Evolutionary conservation across 2,888 invertebrate species (phyloP).

Genomic region (Argyresthia albistria): DNA sequence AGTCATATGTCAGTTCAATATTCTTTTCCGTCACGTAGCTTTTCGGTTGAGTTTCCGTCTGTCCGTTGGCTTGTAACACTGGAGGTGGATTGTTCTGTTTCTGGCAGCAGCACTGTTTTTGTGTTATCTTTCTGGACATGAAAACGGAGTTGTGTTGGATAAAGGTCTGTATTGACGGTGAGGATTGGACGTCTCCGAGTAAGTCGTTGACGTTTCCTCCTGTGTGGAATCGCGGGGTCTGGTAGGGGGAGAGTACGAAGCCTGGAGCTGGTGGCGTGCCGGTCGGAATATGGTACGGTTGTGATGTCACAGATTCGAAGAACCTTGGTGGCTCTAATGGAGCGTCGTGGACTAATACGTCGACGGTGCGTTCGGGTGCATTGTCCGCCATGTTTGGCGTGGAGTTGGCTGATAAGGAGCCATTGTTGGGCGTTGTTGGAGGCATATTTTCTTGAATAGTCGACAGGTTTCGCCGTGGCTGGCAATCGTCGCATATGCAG

Average conservation of each 20-base stretch:
- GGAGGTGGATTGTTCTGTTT: slow-evolving; percentile 12
- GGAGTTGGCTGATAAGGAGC: slow-evolving; percentile 5
- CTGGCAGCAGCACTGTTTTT: slow-evolving; percentile 55
- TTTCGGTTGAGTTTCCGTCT: not conserved
- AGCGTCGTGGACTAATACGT: slow-evolving; percentile 60
- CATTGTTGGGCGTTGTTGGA: not conserved
- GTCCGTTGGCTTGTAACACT: not conserved
- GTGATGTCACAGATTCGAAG: slow-evolving; percentile 56
- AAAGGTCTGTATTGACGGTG: slow-evolving; percentile 49
- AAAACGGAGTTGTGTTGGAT: slow-evolving; percentile 65
- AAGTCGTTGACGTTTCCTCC: slow-evolving; percentile 79
- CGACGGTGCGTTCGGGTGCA: slow-evolving; percentile 47
- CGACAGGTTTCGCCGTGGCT: slow-evolving; percentile 15
- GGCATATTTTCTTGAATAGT: not conserved
- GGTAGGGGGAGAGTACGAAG: slow-evolving; percentile 52
- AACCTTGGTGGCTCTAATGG: slow-evolving; percentile 49
- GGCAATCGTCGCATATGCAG: slow-evolving; percentile 60
- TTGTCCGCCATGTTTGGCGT: slow-evolving; percentile 36
- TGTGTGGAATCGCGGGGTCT: slow-evolving; percentile 57
- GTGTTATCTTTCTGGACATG: slow-evolving; percentile 56
- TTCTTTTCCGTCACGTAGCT: slow-evolving; percentile 65
- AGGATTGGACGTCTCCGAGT: slow-evolving; percentile 76
- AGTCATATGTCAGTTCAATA: slow-evolving; percentile 64
- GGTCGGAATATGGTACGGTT: slow-evolving; percentile 40
- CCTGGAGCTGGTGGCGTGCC: slow-evolving; percentile 46